Conservation (phyloP, 2,797 vertebrate genomes). For the Sparus aurata region DNA sequence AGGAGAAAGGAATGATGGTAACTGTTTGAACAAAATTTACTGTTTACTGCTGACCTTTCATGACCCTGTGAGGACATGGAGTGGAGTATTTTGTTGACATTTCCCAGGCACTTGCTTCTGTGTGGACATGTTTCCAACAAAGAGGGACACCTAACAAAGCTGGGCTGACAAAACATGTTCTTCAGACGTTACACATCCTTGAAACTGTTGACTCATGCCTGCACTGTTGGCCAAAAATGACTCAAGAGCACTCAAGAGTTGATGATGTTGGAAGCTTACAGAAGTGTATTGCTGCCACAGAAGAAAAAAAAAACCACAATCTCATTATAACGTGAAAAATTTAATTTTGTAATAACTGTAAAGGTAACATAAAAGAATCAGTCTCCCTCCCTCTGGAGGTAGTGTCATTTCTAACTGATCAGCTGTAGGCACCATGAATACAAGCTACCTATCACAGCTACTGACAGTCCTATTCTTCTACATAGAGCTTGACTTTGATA, state of each 20-base stretch:
- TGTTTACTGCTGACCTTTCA: slow-evolving; percentile 70
- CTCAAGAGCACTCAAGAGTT: not conserved
- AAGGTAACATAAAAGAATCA: too few species aligned
- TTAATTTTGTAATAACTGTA: too few species aligned
- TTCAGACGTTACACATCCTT: slow-evolving; percentile 39
- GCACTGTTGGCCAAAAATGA: not conserved
- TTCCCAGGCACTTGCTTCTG: slow-evolving; percentile 80
- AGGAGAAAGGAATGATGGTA: slow-evolving; percentile 52
- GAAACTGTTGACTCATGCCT: slow-evolving; percentile 44
- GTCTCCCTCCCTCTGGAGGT: too few species aligned
- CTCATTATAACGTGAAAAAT: too few species aligned
- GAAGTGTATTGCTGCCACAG: too few species aligned
- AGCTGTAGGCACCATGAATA: too few species aligned
- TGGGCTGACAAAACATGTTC: slow-evolving; percentile 40
- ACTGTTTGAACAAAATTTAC: slow-evolving; percentile 72
- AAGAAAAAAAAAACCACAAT: too few species aligned
- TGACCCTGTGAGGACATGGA: slow-evolving; percentile 42
- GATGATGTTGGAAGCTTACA: not conserved
- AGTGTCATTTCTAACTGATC: too few species aligned
- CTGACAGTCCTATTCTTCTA: too few species aligned
- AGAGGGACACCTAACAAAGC: slow-evolving; percentile 53
- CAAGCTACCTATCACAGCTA: too few species aligned
- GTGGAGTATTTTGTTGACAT: slow-evolving; percentile 80
- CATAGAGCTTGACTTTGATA: too few species aligned
- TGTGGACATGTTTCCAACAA: slow-evolving; percentile 68